phyloP scores from a whole-genome alignment of 1,140 invertebrate genomes.

The Gonioctena quinquepunctata region DNA sequence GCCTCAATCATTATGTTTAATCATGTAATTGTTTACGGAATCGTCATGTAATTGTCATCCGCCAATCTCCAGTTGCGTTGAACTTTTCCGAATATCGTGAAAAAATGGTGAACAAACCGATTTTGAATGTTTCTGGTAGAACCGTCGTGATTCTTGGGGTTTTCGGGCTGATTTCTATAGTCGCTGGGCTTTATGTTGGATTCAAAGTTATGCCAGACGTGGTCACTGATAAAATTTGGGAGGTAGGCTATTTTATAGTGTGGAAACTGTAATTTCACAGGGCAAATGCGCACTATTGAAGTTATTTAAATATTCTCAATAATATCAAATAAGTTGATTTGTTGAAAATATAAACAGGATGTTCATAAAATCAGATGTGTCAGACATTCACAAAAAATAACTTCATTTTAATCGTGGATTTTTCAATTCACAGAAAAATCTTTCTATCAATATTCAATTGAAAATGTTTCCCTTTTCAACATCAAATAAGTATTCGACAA shows the following conservation, averaged over 20 bases:
- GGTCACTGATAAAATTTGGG: slow-evolving; percentile 55
- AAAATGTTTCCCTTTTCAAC: no score
- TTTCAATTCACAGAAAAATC: no score
- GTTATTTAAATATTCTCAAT: no score
- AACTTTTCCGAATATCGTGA: neutral
- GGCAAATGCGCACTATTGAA: no score
- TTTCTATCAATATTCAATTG: no score
- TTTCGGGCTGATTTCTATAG: slow-evolving; percentile 48
- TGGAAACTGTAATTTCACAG: no score
- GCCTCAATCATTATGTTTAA: neutral
- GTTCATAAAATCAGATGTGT: no score
- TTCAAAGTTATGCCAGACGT: slow-evolving; percentile 55
- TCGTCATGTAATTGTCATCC: neutral
- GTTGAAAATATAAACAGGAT: no score
- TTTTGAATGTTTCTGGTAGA: neutral
- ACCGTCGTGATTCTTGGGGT: slow-evolving; percentile 4
- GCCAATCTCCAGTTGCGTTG: neutral
- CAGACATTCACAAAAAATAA: no score
- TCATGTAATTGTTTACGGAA: neutral
- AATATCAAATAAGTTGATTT: no score
- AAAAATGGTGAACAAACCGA: neutral
- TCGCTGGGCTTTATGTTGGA: slow-evolving; percentile 52
- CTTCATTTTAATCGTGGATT: no score
- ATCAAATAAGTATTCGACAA: no score
- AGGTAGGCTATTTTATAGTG: slow-evolving; percentile 54